Evolutionary conservation across 2,888 invertebrate genomes (phyloP), one percentile per base, ranked within the genome.

Genomic region (Harpalus rubripes): DNA sequence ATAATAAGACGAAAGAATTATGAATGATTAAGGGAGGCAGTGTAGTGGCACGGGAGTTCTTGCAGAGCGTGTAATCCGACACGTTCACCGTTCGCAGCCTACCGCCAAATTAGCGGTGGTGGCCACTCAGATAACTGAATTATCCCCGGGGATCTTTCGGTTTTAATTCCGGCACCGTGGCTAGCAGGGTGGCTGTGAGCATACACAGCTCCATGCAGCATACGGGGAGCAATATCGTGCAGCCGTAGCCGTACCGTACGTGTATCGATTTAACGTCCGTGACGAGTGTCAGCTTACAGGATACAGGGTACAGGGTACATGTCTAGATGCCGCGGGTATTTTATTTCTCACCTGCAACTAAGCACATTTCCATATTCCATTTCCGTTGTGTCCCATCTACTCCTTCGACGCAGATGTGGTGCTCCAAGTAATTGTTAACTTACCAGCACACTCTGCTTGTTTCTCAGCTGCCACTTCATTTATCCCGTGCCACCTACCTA

Each of bases 211-310:
- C 15, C 26, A 26, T 16, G 41, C 44, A 74, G 41, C 18, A 68
- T 52, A 52, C 44, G 44, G 44, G 61, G 18, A 80, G 18, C 80
- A 61, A 59, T 80, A 80, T 68, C 26, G 26, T 63, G 63, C 63
- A 26, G 26, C 63, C 18, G 22, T 22, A 22, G 22, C 22, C 22
- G 22, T 22, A 18, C 72, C 72, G 61, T 76, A 78, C 56, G 65
- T 84, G 84, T 84, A 84, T 84, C 84, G 84, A 84, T 84, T 84
- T 84, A 84, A 78, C 78, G 84, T 84, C 52, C 65, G 52, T 83
- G 76, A 83, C 76, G 74, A 72, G 83, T 83, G 61, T 63, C 63
- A 76, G 59, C 83, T 76, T 76, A 83, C 83, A 16, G 59, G n/a
- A 74, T 44, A 58, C 68, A 16, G 59, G n/a, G 82, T 44, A 58